These are phyloP conservation scores for Eulemur macaco DNA, from an alignment of 2,113 vertebrate genomes.

Conservation along the genomic window DNA sequence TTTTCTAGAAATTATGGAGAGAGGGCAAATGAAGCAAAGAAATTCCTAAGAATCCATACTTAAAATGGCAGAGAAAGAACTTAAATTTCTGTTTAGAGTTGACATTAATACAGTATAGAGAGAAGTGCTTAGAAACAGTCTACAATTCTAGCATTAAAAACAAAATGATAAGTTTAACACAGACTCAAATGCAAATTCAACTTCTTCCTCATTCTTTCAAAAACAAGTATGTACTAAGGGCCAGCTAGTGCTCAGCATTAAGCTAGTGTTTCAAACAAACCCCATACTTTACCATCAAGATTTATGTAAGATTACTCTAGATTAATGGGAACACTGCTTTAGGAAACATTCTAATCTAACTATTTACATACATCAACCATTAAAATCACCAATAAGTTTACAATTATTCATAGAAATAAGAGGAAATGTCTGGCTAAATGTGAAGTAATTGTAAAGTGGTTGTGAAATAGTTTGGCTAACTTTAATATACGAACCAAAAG, in stretches of 20 bases:
- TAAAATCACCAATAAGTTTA: not conserved
- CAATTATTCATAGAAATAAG: not conserved
- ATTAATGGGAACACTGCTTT: not conserved
- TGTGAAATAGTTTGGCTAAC: conserved; percentile 11
- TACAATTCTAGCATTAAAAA: conserved; percentile 9
- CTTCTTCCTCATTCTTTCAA: not conserved
- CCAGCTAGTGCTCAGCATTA: not conserved
- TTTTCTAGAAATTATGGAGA: not conserved
- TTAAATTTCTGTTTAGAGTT: not conserved
- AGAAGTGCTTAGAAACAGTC: not conserved
- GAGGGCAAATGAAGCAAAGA: not conserved
- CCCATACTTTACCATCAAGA: not conserved
- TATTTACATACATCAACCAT: not conserved
- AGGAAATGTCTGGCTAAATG: not conserved
- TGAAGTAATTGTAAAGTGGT: not conserved
- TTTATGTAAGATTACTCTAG: not conserved
- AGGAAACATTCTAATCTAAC: conserved; percentile 22
- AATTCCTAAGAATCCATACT: not conserved
- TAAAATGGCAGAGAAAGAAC: not conserved
- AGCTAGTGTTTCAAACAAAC: not conserved
- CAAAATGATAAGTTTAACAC: not conserved
- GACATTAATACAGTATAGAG: not conserved
- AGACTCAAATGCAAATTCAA: conserved; percentile 33
- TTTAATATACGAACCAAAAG: conserved; percentile 33
- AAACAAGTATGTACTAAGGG: not conserved